phyloP scores from a whole-genome alignment of 1,140 invertebrate species.

The Chrysomallon squamiferum region DNA sequence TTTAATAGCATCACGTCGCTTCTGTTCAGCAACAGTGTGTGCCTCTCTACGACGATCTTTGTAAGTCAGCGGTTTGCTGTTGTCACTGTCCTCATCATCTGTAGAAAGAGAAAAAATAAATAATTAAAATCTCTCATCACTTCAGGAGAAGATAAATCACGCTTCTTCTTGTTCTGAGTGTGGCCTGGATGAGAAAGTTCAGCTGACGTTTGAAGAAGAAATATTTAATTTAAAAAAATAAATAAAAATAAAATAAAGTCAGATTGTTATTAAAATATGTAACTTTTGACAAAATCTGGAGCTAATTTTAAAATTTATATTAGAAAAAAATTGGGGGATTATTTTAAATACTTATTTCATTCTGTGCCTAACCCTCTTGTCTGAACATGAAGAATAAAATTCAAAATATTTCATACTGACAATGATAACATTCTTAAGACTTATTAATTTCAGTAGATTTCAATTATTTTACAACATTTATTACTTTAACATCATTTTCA shows the following conservation, averaged over 20 bases:
- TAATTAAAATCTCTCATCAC: not conserved
- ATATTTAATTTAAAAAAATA: not conserved
- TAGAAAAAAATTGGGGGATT: too few species aligned
- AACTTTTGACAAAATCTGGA: too few species aligned
- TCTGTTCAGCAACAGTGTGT: slow-evolving; percentile 97
- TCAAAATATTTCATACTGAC: too few species aligned
- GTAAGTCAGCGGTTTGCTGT: slow-evolving; percentile 78
- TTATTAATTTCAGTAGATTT: not conserved
- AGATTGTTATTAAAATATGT: not conserved
- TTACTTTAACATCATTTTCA: not conserved
- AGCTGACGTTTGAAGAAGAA: not conserved
- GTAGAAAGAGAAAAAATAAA: slow-evolving; percentile 11
- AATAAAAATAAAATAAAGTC: not conserved
- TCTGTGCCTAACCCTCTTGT: too few species aligned
- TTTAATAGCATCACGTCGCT: slow-evolving; percentile 94
- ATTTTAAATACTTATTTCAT: too few species aligned
- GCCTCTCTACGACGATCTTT: slow-evolving; percentile 93
- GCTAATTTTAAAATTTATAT: too few species aligned
- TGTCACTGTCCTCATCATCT: slow-evolving; percentile 88
- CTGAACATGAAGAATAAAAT: too few species aligned
- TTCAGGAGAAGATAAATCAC: not conserved
- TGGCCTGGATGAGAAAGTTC: not conserved
- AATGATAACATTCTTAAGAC: too few species aligned
- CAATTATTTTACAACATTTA: not conserved
- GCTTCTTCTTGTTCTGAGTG: not conserved